These are phyloP conservation scores for Geotrupes spiniger DNA, from an alignment of 2,888 invertebrate species.

Conservation along the genomic window DNA sequence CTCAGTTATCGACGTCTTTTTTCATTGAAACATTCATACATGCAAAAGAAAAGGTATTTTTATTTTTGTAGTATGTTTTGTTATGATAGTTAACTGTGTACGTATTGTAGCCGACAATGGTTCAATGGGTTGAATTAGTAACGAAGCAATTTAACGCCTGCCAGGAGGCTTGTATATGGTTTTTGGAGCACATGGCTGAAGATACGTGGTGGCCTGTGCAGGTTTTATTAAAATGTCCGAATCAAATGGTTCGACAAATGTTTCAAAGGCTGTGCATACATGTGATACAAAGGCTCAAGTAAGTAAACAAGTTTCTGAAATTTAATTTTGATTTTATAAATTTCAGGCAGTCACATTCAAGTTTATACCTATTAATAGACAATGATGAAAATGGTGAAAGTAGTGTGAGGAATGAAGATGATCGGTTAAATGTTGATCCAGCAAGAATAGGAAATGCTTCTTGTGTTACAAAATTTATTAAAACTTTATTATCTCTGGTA, in stretches of 20 bases:
- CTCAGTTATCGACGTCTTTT: conserved; percentile 88
- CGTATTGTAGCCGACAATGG: conserved; percentile 78
- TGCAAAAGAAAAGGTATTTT: conserved; percentile 84
- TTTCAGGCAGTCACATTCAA: conserved; percentile 57
- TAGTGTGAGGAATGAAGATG: conserved; percentile 20
- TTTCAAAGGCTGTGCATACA: conserved; percentile 93
- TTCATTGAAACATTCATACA: conserved; percentile 96
- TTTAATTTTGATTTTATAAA: conserved; percentile 26
- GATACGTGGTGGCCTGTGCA: conserved; percentile 96
- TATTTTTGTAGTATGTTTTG: not conserved
- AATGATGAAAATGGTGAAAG: conserved; percentile 40
- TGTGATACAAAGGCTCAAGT: conserved; percentile 87
- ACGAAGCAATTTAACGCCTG: conserved; percentile 94
- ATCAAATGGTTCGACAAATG: conserved; percentile 96
- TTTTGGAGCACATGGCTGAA: conserved; percentile 87
- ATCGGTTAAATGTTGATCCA: conserved; percentile 56
- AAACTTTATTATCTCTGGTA: conserved; percentile 79
- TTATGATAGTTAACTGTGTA: not conserved
- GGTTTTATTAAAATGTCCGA: conserved; percentile 89
- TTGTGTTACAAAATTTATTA: conserved; percentile 90
- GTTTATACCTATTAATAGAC: conserved; percentile 60
- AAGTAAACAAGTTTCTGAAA: conserved; percentile 52
- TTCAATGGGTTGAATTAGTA: conserved; percentile 89
- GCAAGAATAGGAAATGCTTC: conserved; percentile 68
- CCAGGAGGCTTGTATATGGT: conserved; percentile 87